Evolutionary conservation across 2,113 vertebrate species (phyloP).

Genomic region (Chelonoidis abingdonii): DNA sequence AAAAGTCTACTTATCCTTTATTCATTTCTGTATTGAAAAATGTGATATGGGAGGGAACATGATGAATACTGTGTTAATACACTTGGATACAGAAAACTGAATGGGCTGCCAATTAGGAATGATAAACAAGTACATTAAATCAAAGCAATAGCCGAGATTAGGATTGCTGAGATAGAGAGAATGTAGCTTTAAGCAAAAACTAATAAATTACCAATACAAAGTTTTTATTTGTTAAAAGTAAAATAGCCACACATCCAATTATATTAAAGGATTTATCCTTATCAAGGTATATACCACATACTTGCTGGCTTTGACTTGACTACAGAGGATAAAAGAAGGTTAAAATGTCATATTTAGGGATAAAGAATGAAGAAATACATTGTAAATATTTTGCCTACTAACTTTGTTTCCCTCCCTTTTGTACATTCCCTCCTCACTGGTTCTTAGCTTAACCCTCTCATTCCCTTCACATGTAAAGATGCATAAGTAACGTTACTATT

Average conservation of each 20-base stretch:
- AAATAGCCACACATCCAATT: neutral
- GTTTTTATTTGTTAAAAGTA: slow-evolving; percentile 1
- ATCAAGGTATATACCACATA: slow-evolving; percentile 48
- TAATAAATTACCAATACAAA: neutral
- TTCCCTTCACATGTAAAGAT: neutral
- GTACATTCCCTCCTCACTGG: neutral
- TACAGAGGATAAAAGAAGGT: slow-evolving; percentile 39
- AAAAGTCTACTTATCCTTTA: neutral
- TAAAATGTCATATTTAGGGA: slow-evolving; percentile 10
- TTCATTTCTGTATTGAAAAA: neutral
- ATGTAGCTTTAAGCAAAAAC: neutral
- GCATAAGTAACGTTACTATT: neutral
- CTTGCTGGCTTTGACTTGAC: slow-evolving; percentile 65
- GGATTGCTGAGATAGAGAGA: neutral
- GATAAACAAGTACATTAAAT: slow-evolving; percentile 15
- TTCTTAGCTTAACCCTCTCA: neutral
- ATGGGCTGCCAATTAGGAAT: slow-evolving; percentile 9
- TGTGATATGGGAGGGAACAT: neutral
- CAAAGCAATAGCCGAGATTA: neutral
- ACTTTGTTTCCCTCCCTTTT: neutral
- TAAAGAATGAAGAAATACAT: neutral
- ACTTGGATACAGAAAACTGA: slow-evolving; percentile 3
- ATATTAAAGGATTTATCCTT: slow-evolving; percentile 40
- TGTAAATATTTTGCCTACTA: neutral
- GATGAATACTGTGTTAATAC: neutral